Conservation (phyloP, 2,113 vertebrate species). For the Elachura formosa region DNA sequence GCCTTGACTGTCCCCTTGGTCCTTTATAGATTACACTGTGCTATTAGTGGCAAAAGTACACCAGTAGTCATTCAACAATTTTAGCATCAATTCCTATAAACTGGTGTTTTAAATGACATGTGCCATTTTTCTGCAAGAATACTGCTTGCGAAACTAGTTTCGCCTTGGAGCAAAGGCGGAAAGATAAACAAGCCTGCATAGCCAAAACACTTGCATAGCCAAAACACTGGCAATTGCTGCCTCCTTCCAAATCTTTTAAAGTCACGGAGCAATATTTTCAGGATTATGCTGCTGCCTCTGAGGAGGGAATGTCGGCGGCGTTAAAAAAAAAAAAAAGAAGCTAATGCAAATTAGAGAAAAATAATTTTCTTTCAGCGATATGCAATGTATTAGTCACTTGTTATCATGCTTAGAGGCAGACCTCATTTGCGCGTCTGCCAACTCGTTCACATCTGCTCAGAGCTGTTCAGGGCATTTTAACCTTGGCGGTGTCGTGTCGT, state of each 20-base stretch:
- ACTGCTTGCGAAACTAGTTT: constrained; percentile 78
- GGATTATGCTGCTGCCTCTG: constrained; percentile 69
- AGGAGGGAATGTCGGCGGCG: constrained; percentile 59
- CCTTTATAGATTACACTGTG: constrained; percentile 6
- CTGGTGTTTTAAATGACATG: constrained; percentile 70
- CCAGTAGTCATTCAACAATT: constrained; percentile 71
- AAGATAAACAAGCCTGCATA: constrained; percentile 76
- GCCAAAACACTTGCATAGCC: constrained; percentile 75
- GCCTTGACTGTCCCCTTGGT: constrained; percentile 26
- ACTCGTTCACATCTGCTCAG: constrained; percentile 81
- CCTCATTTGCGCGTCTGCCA: constrained; percentile 83
- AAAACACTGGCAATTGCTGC: constrained; percentile 73
- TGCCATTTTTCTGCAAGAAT: constrained; percentile 76
- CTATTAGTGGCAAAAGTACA: constrained; percentile 39
- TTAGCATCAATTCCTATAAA: constrained; percentile 71
- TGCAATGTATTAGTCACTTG: constrained; percentile 84
- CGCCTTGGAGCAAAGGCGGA: constrained; percentile 77
- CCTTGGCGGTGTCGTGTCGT: constrained; percentile 77
- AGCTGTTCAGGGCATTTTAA: constrained; percentile 80
- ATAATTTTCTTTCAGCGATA: constrained; percentile 83
- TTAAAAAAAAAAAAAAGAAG: constrained; percentile 31
- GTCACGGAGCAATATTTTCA: constrained; percentile 71
- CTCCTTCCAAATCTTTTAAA: constrained; percentile 76
- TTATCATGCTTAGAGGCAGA: constrained; percentile 81
- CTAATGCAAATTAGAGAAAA: constrained; percentile 83